A percentile compares a stretch with the other conserved stretches of the same genome.
Conservation (phyloP, 2,888 invertebrate genomes). For the Mimumesa dahlbomi region DNA sequence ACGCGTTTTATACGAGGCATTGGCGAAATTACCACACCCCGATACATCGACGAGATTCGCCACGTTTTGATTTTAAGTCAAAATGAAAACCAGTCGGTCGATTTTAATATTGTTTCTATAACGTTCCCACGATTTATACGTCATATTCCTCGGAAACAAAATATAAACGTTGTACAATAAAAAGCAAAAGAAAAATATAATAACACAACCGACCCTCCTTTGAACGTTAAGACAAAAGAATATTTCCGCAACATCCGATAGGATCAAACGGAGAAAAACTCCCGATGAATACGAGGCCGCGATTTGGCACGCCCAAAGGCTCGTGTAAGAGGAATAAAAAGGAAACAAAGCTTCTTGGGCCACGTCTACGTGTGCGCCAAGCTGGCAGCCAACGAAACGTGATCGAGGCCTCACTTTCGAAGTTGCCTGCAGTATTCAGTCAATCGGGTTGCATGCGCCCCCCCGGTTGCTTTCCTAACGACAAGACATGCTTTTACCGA, state of each 20-base stretch:
- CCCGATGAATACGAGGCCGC: neutral
- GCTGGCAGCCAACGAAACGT: constrained; percentile 61
- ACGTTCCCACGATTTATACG: too few species aligned
- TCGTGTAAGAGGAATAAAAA: constrained; percentile 4
- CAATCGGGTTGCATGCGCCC: constrained; percentile 42
- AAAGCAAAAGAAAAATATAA: too few species aligned
- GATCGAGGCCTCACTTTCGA: constrained; percentile 76
- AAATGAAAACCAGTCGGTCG: too few species aligned
- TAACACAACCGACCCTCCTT: neutral
- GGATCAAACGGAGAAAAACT: neutral
- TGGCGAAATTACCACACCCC: too few species aligned
- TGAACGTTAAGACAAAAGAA: neutral
- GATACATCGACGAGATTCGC: too few species aligned
- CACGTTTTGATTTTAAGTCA: too few species aligned
- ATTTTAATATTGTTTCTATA: too few species aligned
- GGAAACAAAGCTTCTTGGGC: constrained; percentile 35
- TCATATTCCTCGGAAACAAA: too few species aligned
- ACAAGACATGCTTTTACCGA: constrained; percentile 53
- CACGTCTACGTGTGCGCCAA: constrained; percentile 43
- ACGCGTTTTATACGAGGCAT: too few species aligned
- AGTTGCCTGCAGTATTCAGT: constrained; percentile 44
- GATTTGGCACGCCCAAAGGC: neutral
- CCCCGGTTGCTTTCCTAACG: constrained; percentile 62
- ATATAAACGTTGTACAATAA: too few species aligned
- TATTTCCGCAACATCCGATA: neutral